Percentiles rank a stretch among this genome's conserved stretches.
phyloP scores from a whole-genome alignment of 1,140 invertebrate species.

The Brachionus plicatilis region DNA sequence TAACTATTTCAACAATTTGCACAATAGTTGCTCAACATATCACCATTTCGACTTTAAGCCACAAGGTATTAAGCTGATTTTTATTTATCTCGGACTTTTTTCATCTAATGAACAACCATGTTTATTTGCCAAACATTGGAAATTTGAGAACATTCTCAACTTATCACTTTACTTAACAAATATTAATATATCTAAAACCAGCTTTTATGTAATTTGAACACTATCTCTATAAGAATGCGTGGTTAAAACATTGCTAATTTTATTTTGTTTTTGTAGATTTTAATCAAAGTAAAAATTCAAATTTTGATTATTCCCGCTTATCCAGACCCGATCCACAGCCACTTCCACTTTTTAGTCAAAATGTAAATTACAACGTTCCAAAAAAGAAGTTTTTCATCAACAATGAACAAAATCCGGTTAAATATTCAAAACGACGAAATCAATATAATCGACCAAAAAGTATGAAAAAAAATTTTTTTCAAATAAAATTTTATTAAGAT shows the following conservation, averaged over 20 bases:
- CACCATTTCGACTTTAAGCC: constrained; percentile 8
- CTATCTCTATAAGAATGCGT: background rate
- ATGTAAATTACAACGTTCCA: constrained; percentile 27
- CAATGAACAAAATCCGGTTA: background rate
- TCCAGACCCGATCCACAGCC: background rate
- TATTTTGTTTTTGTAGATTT: background rate
- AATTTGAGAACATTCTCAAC: background rate
- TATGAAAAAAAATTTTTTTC: background rate
- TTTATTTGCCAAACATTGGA: background rate
- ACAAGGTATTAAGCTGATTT: background rate
- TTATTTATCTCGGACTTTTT: background rate
- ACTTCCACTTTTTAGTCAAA: constrained; percentile 4
- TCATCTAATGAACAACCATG: background rate
- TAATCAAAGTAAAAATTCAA: background rate
- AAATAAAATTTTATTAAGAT: background rate
- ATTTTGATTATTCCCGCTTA: background rate
- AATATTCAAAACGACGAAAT: background rate
- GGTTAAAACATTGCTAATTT: background rate
- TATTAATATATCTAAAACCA: background rate
- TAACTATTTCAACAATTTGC: constrained; percentile 6
- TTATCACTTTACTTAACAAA: background rate
- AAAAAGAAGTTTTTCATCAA: constrained; percentile 3
- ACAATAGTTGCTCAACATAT: background rate
- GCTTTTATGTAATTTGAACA: background rate
- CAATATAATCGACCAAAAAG: background rate